Conservation (phyloP, 2,888 invertebrate genomes). For the Panorpa germanica region DNA sequence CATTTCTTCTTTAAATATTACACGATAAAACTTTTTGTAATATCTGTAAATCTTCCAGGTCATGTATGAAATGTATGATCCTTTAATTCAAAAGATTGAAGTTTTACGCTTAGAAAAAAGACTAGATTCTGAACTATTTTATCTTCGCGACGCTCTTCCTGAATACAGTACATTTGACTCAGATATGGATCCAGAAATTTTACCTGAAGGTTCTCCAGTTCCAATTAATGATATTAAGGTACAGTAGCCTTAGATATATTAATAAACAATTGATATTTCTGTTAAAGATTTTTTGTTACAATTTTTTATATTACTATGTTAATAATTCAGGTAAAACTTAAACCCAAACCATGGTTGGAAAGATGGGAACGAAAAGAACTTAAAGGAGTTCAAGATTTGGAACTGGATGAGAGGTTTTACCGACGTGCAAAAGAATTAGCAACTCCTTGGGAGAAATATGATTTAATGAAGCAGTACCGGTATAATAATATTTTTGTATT, state of each 20-base stretch:
- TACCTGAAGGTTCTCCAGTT: conserved; percentile 56
- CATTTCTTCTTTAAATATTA: neutral
- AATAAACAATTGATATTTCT: conserved; percentile 1
- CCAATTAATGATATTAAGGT: conserved; percentile 62
- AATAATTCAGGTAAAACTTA: conserved; percentile 38
- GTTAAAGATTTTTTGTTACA: conserved; percentile 4
- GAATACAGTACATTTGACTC: conserved; percentile 86
- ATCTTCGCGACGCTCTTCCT: conserved; percentile 74
- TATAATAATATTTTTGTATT: conserved; percentile 16
- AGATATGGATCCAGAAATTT: conserved; percentile 72
- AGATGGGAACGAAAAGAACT: conserved; percentile 71
- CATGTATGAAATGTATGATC: conserved; percentile 81
- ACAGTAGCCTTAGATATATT: conserved; percentile 10
- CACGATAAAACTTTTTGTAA: conserved; percentile 11
- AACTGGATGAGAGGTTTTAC: too few species aligned
- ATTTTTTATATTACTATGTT: conserved; percentile 8
- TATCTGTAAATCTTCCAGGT: conserved; percentile 38
- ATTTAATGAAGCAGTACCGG: conserved; percentile 87
- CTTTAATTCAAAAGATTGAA: conserved; percentile 75
- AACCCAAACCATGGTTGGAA: conserved; percentile 76
- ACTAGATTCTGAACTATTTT: conserved; percentile 72
- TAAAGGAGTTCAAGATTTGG: conserved; percentile 49
- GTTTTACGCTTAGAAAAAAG: conserved; percentile 84
- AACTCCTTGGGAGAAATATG: conserved; percentile 76
- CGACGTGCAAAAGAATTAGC: conserved; percentile 32